phyloP scores from a whole-genome alignment of 2,113 vertebrate species.

The Ceyx melanurus region DNA sequence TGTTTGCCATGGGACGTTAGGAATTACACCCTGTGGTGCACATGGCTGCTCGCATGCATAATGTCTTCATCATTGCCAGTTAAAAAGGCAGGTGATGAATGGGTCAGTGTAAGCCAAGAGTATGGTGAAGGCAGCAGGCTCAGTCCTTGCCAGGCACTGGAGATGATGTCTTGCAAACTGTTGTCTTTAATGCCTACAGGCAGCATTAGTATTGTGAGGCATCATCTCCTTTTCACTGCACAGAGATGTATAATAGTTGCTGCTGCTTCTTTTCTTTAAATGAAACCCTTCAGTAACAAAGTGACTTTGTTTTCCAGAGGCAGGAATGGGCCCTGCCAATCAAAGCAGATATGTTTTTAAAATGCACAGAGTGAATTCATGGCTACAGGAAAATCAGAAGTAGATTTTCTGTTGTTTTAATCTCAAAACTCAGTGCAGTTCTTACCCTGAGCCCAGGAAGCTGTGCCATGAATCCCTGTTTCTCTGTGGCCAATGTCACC shows the following conservation, averaged over 20 bases:
- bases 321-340: background rate
- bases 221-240: background rate
- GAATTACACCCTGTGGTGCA: background rate
- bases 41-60: background rate
- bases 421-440: background rate
- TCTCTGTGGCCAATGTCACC: background rate
- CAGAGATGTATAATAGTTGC: background rate
- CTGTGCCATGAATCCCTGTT: fast-evolving
- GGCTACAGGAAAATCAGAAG: background rate
- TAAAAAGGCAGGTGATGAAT: slow-evolving; percentile 46
- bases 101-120: background rate
- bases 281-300: background rate
- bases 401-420: background rate
- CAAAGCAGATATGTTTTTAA: background rate
- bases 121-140: background rate
- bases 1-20: background rate
- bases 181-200: background rate
- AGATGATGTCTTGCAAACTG: background rate
- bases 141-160: background rate
- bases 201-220: background rate
- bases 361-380: background rate
- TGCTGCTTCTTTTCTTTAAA: background rate
- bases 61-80: slow-evolving; percentile 8
- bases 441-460: background rate
- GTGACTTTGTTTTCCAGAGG: background rate